Base-by-base conservation (phyloP, 2,888 invertebrate genomes). In the Molanna angustata region DNA sequence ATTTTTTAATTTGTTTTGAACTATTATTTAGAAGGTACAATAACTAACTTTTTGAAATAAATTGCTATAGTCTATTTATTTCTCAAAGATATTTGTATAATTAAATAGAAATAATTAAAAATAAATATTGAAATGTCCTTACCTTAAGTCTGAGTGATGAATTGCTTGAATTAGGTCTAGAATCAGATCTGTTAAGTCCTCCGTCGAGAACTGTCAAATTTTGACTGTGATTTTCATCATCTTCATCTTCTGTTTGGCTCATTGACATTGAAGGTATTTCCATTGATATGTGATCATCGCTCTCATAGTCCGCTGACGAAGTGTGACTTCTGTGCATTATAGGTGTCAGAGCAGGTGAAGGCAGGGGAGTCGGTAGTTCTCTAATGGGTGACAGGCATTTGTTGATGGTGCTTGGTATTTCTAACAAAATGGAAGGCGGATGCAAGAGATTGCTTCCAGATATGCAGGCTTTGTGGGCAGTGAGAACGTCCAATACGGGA, bases 351-450 rank as follows among this genome's bases (percentile, higher is more conserved):
- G 76, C 67, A 1, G 80, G 80, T 9, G 80, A 79, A 11, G 86
- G 86, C 47, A 85, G 76, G 3, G 86, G 86, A 3, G 88, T 87
- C 2, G 88, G 88, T 61, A 88, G 76, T 69, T 88, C 88, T 60
- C 85, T 76, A 60, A 90, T 90, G 1, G 89, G 89, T 45, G 88
- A 88, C 60, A 90, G 79, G 73, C 88, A 89, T 71, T 86, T 86
- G 66, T 83, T 86, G 63, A 85, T 84, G 64, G 78, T 74, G 67
- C 81, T 83, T 33, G 89, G 88, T 62, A 88, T 85, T 76, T 90
- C 89, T 49, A 90, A 76, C 21, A 88, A 78, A 61, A 89, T 88
- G 32, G 85, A 85, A 31, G 88, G 86, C 49, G 86, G 85, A 67
- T 87, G 85, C 33, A 85, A 74, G 42, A 83, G 72, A 66, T 83